Evolutionary conservation across 2,113 vertebrate genomes (phyloP).

Genomic region (Harpagus bidentatus): DNA sequence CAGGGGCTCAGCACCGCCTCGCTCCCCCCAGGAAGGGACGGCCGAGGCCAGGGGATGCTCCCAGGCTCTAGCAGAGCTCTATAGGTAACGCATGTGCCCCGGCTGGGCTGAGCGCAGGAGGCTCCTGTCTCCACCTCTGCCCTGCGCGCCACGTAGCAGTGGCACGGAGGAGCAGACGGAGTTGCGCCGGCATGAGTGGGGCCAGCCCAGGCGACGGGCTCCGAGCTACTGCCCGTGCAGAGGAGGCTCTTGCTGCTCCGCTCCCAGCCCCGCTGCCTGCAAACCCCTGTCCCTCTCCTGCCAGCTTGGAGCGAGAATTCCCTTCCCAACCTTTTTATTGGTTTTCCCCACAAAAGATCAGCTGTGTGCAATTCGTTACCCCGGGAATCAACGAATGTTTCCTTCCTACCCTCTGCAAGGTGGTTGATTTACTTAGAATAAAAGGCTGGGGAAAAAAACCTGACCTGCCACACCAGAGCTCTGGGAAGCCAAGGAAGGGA

Average conservation of each 20-base stretch:
- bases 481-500: background rate
- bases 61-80: background rate
- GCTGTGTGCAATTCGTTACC: background rate
- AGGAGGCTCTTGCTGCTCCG: too few relatives aligned
- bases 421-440: background rate
- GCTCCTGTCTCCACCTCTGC: background rate
- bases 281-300: background rate
- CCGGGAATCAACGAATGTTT: fast-evolving
- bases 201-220: background rate
- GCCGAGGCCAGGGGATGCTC: background rate
- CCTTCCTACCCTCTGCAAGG: background rate
- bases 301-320: background rate
- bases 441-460: background rate
- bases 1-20: background rate
- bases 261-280: background rate
- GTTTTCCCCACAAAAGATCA: background rate
- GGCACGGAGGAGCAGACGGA: background rate
- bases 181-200: background rate
- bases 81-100: fast-evolving
- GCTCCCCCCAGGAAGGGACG: background rate
- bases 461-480: background rate
- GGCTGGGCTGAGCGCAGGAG: background rate
- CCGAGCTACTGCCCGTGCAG: fast-evolving
- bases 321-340: background rate
- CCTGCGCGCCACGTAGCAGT: background rate